Base-by-base conservation (phyloP, 2,113 vertebrate genomes). In the Rhabdornis inornatus region DNA sequence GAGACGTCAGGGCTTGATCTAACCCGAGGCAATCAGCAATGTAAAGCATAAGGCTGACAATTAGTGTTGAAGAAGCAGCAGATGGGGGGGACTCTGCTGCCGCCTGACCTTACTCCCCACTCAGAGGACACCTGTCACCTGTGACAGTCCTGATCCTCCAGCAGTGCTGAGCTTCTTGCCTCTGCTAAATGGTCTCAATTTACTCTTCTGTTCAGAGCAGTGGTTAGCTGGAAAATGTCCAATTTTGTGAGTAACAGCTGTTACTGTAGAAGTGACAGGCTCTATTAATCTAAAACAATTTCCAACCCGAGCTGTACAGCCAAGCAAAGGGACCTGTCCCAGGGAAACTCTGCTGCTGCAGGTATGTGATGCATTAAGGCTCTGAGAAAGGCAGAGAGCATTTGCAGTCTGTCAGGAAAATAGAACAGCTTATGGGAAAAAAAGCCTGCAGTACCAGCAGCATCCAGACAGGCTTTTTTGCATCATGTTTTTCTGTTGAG, bases 231-330 rank as follows among this genome's bases (percentile, higher is more conserved):
- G 95, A 94, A 94, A 92, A 68, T 30, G 49, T 80, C 93, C 96
- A 94, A 13, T 78, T 66, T 68, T 80, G 49, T 94, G 92, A 96
- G 40, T 57, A 92, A 92, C 92, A 97, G 92, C 87, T 96, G 96
- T 94, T 96, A 55, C 83, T 96, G 91, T 91, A 87, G 57, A 95
- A 94, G 84, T 84, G 94, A 94, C 95, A 94, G 76, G 37, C 49
- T 87, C 92, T 64, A 78, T 94, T 95, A 70, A 89, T 96, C 83
- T 92, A 49, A 84, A 94, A 60, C 70, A 74, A 71, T 82, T 64
- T 64, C 55, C 2, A 15, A 30, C 56, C 65, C 39, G 76, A 91
- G 57, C 63, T 63, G 40, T 19, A 63, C 49, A 76, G 83, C 47
- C 57, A 79, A 60, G 59, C 52, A 87, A 82, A 93, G n/a, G 77